These are phyloP conservation scores for Corbicula japonica DNA, from an alignment of 2,888 invertebrate species.

Conservation along the genomic window DNA sequence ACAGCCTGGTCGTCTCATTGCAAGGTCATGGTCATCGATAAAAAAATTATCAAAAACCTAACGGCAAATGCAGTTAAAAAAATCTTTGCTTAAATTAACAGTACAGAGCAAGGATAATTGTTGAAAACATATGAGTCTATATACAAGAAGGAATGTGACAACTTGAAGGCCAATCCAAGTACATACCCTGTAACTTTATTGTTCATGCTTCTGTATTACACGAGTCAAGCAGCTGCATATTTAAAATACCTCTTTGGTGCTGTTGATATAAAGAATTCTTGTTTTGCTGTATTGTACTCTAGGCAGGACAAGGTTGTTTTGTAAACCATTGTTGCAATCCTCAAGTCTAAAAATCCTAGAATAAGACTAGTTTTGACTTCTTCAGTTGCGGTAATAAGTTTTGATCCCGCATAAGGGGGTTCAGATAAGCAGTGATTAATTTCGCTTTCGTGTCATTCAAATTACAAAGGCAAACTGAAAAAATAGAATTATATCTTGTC, in stretches of 20 bases:
- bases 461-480: no score
- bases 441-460: no score
- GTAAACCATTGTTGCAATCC: constrained; percentile 25
- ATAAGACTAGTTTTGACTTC: constrained; percentile 43
- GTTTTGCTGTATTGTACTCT: constrained; percentile 25
- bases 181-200: constrained; percentile 42
- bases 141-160: constrained; percentile 19
- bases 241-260: constrained; percentile 14
- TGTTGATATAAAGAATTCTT: constrained; percentile 18
- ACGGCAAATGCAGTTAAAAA: no score
- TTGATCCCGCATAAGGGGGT: constrained; percentile 44
- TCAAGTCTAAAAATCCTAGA: constrained; percentile 21
- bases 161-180: background rate
- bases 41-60: no score
- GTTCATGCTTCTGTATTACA: constrained; percentile 47
- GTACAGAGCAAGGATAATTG: constrained; percentile 14
- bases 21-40: no score
- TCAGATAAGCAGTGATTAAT: no score
- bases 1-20: no score
- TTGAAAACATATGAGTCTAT: constrained; percentile 36
- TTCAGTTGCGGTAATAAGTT: constrained; percentile 47
- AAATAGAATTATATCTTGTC: no score
- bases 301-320: constrained; percentile 46
- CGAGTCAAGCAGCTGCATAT: constrained; percentile 37
- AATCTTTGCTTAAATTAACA: no score